phyloP scores from a whole-genome alignment of 2,888 invertebrate genomes.

The Drosophila monieri region DNA sequence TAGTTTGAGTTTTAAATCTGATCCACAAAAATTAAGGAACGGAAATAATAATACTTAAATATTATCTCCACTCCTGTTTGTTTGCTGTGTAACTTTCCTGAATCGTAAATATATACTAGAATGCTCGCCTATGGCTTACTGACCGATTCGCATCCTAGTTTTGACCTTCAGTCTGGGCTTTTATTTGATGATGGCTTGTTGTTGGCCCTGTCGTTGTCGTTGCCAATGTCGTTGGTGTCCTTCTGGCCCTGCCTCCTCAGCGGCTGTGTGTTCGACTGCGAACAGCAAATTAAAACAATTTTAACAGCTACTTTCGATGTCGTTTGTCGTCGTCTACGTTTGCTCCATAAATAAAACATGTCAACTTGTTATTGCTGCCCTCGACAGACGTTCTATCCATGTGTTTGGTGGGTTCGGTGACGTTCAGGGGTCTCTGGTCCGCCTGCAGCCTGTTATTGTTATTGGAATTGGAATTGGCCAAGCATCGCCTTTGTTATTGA shows the following conservation, averaged over 20 bases:
- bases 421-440: neutral
- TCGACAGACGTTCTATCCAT: conserved; percentile 36
- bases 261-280: conserved; percentile 34
- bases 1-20: neutral
- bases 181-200: conserved; percentile 38
- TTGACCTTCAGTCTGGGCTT: conserved; percentile 32
- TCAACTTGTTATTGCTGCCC: conserved; percentile 72
- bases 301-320: conserved; percentile 74
- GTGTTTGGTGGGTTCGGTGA: conserved; percentile 6
- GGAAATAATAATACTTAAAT: neutral
- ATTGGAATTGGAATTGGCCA: conserved; percentile 44
- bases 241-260: conserved; percentile 2
- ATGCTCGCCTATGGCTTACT: conserved; percentile 29
- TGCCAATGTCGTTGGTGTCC: conserved; percentile 22
- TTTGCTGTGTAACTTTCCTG: conserved; percentile 1
- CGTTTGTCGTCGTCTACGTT: conserved; percentile 63
- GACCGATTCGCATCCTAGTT: conserved; percentile 31
- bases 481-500: conserved; percentile 70
- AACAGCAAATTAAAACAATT: conserved; percentile 79
- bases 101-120: conserved; percentile 9
- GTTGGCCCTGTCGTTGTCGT: conserved; percentile 23
- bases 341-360: conserved; percentile 79
- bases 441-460: conserved; percentile 59
- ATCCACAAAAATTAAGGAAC: neutral
- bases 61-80: neutral